phyloP scores from a whole-genome alignment of 2,888 invertebrate species.

The Drosophila recens region DNA sequence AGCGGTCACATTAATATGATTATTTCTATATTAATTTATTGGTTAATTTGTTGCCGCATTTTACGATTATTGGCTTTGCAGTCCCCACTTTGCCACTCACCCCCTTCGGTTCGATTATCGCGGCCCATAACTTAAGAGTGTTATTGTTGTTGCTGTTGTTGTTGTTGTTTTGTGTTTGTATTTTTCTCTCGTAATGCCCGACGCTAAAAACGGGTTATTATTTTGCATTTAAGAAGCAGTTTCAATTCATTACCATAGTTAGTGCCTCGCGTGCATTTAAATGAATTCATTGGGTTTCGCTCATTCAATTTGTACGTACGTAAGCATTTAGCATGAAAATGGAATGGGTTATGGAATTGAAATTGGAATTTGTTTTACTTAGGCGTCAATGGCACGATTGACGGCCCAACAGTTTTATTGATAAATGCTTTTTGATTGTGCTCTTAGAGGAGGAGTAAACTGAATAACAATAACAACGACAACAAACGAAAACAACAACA shows the following conservation, averaged over 20 bases:
- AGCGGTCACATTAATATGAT: conserved; percentile 75
- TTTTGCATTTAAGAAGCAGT: conserved; percentile 72
- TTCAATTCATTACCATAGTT: conserved; percentile 79
- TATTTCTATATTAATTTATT: conserved; percentile 79
- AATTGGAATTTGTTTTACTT: conserved; percentile 11
- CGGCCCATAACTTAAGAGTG: conserved; percentile 64
- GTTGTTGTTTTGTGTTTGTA: conserved; percentile 15
- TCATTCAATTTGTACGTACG: conserved; percentile 76
- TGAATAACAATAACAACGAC: conserved; percentile 1
- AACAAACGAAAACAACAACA: conserved; percentile 19
- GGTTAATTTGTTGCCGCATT: conserved; percentile 78
- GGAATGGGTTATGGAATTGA: conserved; percentile 13
- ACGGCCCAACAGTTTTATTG: conserved; percentile 47
- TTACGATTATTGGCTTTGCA: conserved; percentile 75
- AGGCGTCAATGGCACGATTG: conserved; percentile 67
- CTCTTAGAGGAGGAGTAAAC: conserved; percentile 8
- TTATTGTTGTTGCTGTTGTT: conserved; percentile 8
- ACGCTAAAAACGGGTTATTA: conserved; percentile 73
- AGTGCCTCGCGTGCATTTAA: conserved; percentile 79
- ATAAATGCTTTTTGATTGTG: conserved; percentile 65
- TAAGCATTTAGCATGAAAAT: conserved; percentile 67
- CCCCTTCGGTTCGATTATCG: conserved; percentile 56
- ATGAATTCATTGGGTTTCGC: conserved; percentile 78
- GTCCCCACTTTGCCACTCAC: conserved; percentile 7
- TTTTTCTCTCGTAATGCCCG: conserved; percentile 28